Evolutionary conservation across 1,140 invertebrate species (phyloP), one percentile per base, ranked within the genome.

Genomic region (Condylostylus longicornis): DNA sequence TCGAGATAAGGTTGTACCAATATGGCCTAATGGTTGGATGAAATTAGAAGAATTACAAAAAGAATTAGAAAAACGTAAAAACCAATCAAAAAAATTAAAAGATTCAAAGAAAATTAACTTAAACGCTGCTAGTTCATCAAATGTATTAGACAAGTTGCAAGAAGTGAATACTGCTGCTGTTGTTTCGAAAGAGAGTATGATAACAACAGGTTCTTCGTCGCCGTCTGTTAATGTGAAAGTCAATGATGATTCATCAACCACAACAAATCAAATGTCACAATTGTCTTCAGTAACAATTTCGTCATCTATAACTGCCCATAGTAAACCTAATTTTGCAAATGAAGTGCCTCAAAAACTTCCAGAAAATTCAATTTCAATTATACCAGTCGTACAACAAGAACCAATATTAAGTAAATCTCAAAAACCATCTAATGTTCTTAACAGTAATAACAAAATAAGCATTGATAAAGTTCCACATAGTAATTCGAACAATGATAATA

Each of bases 1-100:
- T 5, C 47, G 47, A 21, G 45, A 50, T 0, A 54, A 58, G 32
- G 43, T 60, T 2, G 42, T 60, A 8, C 46, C 58, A 25, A 21
- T 61, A 1, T 61, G 58, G 58, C 54, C 58, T 2, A 41, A 42
- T 3, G 58, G 58, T 37, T 61, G 58, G 58, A 61, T 61, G 54
- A 48, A 50, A 10, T 46, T 47, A 17, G 57, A 61, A 23, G 58
- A 61, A 7, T 29, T 61, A 12, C 46, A 54, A 35, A 49, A 50
- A n/a, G 57, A 60, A 31, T 52, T 59, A 21, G 43, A 48, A 5
- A 42, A 52, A 5, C 40, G 54, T 5, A 58, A 58, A 35, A 37
- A 39, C 9, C 37, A 43, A 9, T 45, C 33, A n/a, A 49, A 45
- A 37, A 57, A 53, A 18, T 23, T 39, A 2, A 59, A 57, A 38